Percentiles rank a stretch among this genome's conserved stretches.
phyloP scores from a whole-genome alignment of 2,797 vertebrate species.

The Acanthornis magna region DNA sequence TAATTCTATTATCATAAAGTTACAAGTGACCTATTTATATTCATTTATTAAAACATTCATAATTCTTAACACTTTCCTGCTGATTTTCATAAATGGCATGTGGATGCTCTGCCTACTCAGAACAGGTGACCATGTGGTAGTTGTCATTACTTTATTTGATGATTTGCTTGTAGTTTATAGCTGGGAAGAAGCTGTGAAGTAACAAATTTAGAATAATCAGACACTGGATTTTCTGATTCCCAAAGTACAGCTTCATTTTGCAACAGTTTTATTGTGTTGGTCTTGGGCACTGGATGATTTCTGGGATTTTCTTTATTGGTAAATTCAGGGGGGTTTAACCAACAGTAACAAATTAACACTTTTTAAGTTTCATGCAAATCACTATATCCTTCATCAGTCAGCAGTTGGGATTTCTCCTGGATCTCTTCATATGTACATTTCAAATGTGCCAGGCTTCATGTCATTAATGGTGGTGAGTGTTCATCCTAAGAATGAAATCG shows the following conservation, averaged over 20 bases:
- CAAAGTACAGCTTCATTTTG: not conserved
- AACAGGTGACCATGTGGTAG: not conserved
- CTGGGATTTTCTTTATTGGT: not conserved
- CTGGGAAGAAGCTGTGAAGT: not conserved
- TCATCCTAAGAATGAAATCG: not conserved
- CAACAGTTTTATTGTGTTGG: not conserved
- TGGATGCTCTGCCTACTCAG: not conserved
- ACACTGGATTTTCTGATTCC: not conserved
- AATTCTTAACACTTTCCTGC: not conserved
- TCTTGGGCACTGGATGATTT: not conserved
- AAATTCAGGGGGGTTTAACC: not conserved
- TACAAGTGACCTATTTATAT: slow-evolving; percentile 14
- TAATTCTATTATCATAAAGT: not conserved
- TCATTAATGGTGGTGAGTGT: not conserved
- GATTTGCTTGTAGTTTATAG: not conserved
- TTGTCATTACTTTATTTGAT: not conserved
- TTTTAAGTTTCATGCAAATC: not conserved
- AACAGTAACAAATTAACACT: not conserved
- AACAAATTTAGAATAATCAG: not conserved
- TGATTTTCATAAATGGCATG: not conserved
- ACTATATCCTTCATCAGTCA: not conserved
- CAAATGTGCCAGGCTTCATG: not conserved
- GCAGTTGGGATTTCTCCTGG: not conserved
- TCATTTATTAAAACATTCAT: not conserved
- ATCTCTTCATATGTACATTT: not conserved